Conservation (phyloP, 2,113 vertebrate species). For the Canis aureus region DNA sequence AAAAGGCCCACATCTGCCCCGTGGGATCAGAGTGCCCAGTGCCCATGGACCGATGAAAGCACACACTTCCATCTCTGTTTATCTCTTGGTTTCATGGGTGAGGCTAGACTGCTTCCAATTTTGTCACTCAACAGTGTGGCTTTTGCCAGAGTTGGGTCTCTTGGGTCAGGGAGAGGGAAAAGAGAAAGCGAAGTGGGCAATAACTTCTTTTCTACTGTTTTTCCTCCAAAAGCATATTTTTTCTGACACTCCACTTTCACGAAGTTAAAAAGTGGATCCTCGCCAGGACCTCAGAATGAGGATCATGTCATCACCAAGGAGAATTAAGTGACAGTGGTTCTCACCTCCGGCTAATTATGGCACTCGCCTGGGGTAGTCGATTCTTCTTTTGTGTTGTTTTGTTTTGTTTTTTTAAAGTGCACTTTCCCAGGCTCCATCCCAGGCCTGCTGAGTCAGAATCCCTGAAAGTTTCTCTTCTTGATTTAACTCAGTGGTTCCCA, state of each 20-base stretch:
- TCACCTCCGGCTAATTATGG: not conserved
- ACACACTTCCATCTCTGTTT: constrained; percentile 71
- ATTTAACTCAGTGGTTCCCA: not conserved
- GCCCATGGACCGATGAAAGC: constrained; percentile 71
- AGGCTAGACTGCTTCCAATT: constrained; percentile 60
- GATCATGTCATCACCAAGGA: not conserved
- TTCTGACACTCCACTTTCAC: constrained; percentile 24
- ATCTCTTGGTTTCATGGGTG: constrained; percentile 72
- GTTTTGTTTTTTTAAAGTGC: not conserved
- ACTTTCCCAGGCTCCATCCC: not conserved
- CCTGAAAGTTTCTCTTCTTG: not conserved
- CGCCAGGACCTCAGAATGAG: constrained; percentile 33
- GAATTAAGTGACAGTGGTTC: constrained; percentile 1
- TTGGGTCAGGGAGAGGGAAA: not conserved
- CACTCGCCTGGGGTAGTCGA: not conserved
- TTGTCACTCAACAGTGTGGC: constrained; percentile 63
- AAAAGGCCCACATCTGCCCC: constrained; percentile 38
- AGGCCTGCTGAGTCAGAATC: not conserved
- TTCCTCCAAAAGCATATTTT: constrained; percentile 24
- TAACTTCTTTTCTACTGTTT: constrained; percentile 55
- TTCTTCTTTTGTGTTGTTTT: too few species aligned
- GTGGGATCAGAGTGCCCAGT: constrained; percentile 58
- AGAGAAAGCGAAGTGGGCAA: not conserved
- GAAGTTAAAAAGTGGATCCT: constrained; percentile 58
- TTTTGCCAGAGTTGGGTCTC: constrained; percentile 65